Evolutionary conservation across 2,113 vertebrate species (phyloP).

Genomic region (Aix galericulata): DNA sequence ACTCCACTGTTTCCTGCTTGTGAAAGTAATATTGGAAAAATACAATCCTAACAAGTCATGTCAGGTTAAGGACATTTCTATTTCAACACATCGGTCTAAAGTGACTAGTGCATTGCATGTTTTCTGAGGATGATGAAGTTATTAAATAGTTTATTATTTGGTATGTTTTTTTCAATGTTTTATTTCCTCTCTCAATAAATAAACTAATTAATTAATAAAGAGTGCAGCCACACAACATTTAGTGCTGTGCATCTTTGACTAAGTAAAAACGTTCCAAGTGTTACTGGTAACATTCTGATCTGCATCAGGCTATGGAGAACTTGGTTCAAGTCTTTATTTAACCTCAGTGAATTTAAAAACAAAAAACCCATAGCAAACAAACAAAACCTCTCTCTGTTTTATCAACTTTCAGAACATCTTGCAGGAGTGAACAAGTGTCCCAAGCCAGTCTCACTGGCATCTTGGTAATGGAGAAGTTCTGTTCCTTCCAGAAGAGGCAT

Average conservation of each 20-base stretch:
- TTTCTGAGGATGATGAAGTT: background rate
- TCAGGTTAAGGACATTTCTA: background rate
- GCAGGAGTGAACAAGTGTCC: background rate
- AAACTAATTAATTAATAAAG: background rate
- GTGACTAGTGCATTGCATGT: background rate
- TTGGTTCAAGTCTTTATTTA: background rate
- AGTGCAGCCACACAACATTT: background rate
- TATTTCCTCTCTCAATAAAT: background rate
- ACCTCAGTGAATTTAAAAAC: accelerated
- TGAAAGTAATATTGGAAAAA: background rate
- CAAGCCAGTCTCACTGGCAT: background rate
- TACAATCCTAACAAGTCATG: background rate
- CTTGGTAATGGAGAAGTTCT: background rate
- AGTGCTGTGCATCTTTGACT: background rate
- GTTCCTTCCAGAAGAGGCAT: background rate
- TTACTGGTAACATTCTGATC: background rate
- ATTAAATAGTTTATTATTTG: background rate
- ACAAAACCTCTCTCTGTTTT: background rate
- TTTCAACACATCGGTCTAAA: background rate
- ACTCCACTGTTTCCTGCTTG: accelerated
- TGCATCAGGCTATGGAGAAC: background rate
- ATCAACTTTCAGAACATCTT: background rate
- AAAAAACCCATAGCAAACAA: background rate
- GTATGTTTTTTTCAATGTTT: background rate
- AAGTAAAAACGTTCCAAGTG: background rate